Base-by-base conservation (phyloP, 2,797 vertebrate species). In the Benthosema pterotum region DNA sequence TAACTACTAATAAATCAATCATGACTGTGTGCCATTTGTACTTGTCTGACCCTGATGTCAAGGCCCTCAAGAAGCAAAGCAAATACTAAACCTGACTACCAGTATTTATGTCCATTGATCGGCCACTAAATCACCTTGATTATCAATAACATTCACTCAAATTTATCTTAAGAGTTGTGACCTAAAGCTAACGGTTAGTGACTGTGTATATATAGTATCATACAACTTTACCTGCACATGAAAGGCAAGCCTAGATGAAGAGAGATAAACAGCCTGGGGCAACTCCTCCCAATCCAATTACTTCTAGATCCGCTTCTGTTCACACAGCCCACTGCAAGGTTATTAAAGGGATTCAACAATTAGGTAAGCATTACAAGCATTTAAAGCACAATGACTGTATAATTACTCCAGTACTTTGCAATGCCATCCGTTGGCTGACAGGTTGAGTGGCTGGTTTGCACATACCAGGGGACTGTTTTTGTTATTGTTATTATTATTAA, bases 171-270 rank as follows among this genome's bases (percentile, higher is more conserved):
- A 50, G 51, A 28, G 18, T 54, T 42, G 32, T 49, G 50, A 16
- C 51, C 18, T n/a, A 11, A 22, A 5, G 52, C 18, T n/a, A 11
- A 22, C 9, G 52, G 42, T 28, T 18, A 6, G 3, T 4, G 1
- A 42, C 38, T 60, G 19, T 8, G 9, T 63, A 56, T 28, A 51
- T 70, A 8, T 54, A 71, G 38, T 38, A 68, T 60, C 42, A 60
- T 52, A 19, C 18, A 58, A 50, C 4, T 5, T 48, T 11, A 50
- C 43, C n/a, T 52, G 45, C 12, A 57, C 16, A 51, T 58, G 22
- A 52, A 2, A 16, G 19, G 18, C 12, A 45, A 61, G 53, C n/a
- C 14, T 9, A 67, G 13, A 58, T 51, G 13, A 72, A 38, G 38
- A 2, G 2, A 51, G 51, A 51, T 42, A 52, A 71, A 52, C 3